phyloP scores from a whole-genome alignment of 37 sponge, comb jelly and placozoan genomes.

The Chondrosia reniformis region DNA sequence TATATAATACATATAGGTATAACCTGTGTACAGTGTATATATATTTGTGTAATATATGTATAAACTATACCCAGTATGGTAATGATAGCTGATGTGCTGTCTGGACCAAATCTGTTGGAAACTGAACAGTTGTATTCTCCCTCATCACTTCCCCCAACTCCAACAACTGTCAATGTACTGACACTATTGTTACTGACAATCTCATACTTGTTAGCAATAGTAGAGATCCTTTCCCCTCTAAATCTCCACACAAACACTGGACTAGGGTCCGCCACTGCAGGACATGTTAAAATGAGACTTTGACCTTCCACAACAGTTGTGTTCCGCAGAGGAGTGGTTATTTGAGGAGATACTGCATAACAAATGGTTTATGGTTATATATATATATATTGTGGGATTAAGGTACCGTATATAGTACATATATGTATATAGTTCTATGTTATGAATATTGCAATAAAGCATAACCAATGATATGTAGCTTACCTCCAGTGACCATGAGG shows the following conservation, averaged over 20 bases:
- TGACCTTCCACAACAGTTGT: not conserved
- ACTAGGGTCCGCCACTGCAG: conserved; percentile 4
- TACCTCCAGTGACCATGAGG: not conserved
- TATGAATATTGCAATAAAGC: not conserved
- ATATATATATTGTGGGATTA: no score
- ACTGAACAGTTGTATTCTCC: conserved; percentile 8
- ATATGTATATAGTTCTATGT: not conserved
- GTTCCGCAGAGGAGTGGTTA: not conserved
- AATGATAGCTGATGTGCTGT: conserved; percentile 6
- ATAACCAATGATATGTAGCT: not conserved
- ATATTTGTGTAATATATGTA: no score
- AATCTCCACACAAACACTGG: not conserved
- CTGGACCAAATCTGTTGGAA: conserved; percentile 18
- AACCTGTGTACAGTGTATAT: no score
- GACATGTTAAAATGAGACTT: not conserved
- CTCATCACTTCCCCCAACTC: not conserved
- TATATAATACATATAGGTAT: no score
- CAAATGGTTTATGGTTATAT: no score
- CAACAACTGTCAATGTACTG: not conserved
- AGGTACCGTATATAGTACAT: no score
- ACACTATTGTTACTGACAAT: not conserved
- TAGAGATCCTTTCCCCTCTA: not conserved
- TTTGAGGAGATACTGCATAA: not conserved
- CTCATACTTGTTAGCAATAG: not conserved
- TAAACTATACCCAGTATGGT: conserved; percentile 6